Base-by-base conservation (phyloP, 2,888 invertebrate genomes). In the Hemithea aestivaria region DNA sequence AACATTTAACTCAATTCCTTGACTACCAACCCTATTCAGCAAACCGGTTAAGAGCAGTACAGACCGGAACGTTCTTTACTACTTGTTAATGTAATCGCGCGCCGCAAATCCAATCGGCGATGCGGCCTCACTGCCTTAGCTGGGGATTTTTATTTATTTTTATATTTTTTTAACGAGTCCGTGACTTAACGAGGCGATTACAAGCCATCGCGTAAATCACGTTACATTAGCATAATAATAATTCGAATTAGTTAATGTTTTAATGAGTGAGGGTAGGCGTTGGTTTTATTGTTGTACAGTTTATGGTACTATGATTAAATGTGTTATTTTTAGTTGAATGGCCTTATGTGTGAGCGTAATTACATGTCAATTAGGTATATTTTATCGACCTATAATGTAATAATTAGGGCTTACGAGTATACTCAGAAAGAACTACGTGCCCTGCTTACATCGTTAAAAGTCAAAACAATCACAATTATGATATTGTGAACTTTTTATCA, bases 21-120 rank as follows among this genome's bases (percentile, higher is more conserved):
- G 5, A 16, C 16, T 29, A 24, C 51, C 44, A 50, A 11, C 52
- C 52, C 52, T 53, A 37, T 21, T 6, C 7, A 23, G 58, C 74
- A 75, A 79, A 73, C 74, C 58, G 63, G 80, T 76, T 76, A 70
- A 64, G 59, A 68, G 66, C 66, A 58, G 73, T 68, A 68, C 63
- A 59, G 59, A 61, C 62, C 67, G 67, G 70, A 72, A 69, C 63
- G 73, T 70, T 74, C 77, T 75, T 78, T 73, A 69, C 70, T 66
- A 66, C 72, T 73, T 66, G 73, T 67, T 81, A 80, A 80, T 78
- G 73, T 72, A 75, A 79, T 79, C 74, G 66, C 58, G 66, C 63
- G 66, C 71, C 72, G 66, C 75, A 76, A 76, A 77, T 69, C 68
- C 69, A 72, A 76, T 76, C 64, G 36, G 9, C 27, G 16, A 16